Conservation (phyloP, 2,888 invertebrate species). For the Cyaniris semiargus region DNA sequence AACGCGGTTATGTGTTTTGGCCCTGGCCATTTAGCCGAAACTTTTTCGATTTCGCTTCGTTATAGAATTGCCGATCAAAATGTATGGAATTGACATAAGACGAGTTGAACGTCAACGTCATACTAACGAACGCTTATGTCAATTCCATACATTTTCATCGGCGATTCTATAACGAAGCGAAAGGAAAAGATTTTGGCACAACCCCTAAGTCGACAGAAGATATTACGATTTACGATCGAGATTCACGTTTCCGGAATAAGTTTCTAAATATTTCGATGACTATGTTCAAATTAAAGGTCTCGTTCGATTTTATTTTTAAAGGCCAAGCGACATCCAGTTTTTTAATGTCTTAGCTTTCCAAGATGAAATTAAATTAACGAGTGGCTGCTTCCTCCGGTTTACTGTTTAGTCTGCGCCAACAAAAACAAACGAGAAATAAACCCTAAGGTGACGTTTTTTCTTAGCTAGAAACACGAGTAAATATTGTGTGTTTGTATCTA, state of each 20-base stretch:
- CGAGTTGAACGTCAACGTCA: no score
- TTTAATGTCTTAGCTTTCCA: constrained; percentile 7
- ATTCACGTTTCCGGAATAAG: neutral
- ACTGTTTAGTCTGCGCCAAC: constrained; percentile 16
- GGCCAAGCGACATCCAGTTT: neutral
- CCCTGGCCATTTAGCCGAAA: no score
- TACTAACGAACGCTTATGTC: no score
- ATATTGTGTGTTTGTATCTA: neutral
- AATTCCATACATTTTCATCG: no score
- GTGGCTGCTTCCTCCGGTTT: constrained; percentile 28
- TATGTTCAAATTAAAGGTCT: neutral
- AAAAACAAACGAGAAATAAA: neutral
- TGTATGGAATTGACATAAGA: no score
- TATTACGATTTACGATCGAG: neutral
- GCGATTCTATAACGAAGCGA: no score
- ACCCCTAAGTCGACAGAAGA: neutral
- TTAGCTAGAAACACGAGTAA: neutral
- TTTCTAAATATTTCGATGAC: neutral
- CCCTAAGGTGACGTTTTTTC: neutral
- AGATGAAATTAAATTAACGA: constrained; percentile 28
- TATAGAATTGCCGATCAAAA: no score
- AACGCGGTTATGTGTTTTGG: no score
- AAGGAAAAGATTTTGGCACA: no score
- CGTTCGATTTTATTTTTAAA: neutral
- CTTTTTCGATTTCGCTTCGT: no score